Evolutionary conservation across 2,113 vertebrate genomes (phyloP), one percentile per base, ranked within the genome.

Genomic region (Talpa occidentalis): DNA sequence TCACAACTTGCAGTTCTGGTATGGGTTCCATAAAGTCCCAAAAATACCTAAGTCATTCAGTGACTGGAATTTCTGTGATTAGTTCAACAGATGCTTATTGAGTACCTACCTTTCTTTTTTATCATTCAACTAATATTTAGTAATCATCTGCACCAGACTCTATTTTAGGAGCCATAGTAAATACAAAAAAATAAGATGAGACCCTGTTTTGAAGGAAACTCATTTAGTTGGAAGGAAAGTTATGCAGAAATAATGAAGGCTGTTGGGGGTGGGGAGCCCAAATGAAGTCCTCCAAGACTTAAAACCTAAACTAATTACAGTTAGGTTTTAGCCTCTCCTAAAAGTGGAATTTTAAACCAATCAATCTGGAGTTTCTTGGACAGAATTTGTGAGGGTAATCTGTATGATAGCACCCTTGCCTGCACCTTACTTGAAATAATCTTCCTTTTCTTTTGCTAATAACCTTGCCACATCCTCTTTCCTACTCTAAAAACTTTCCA

Each of bases 91-190:
- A 52, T 77, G 16, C 15, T 40, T 77, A 62, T 19, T 60, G 21
- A 90, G 21, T 69, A 32, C 59, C 47, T 49, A 24, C 30, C 10
- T 78, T 44, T 67, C 9, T 66, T 83, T 64, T 59, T 9, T 11
- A 74, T 80, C 35, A 76, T 3, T 81, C 59, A 92, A 76, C 30
- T 82, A 84, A 16, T 64, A 85, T 49, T 77, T 90, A 35, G 44
- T 42, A 56, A 35, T 90, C n/a, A 90, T 12, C 87, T 83, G 56
- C 6, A 60, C 56, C 28, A 44, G 77, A n/a, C 26, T 87, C 40
- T 96, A 28, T 78, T 88, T 93, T 73, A 83, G 64, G 54, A 93
- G 22, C 16, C 44, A 30, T n/a, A n/a, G 66, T 11, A 15, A 35
- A 76, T 44, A n/a, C 2, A 84, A 49, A 66, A n/a, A 93, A 81